These are phyloP conservation scores for Cyclura pinguis DNA, from an alignment of 2,797 vertebrate species.

Conservation along the genomic window DNA sequence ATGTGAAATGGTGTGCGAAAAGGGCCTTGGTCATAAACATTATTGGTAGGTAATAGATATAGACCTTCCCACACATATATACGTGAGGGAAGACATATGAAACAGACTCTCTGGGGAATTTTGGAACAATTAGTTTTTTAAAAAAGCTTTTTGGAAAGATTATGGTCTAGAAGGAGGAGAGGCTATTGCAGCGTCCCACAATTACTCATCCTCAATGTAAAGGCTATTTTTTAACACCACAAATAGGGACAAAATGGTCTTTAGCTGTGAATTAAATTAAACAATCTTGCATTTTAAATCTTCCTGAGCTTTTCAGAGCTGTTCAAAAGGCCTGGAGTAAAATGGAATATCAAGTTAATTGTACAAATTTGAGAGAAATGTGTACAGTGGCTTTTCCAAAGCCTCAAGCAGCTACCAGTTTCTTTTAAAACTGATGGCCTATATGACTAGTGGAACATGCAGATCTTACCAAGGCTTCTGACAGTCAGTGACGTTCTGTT, in stretches of 20 bases:
- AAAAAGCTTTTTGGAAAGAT: too few relatives aligned
- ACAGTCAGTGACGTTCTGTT: constrained; percentile 50
- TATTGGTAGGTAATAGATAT: too few relatives aligned
- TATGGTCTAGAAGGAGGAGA: too few relatives aligned
- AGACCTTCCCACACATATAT: too few relatives aligned
- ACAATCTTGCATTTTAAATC: not conserved
- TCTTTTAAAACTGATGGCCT: not conserved
- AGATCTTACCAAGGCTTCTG: constrained; percentile 77
- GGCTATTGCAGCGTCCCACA: too few relatives aligned
- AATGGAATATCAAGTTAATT: not conserved
- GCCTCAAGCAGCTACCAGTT: not conserved
- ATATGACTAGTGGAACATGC: not conserved
- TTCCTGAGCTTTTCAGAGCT: not conserved
- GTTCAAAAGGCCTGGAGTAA: not conserved
- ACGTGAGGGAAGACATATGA: too few relatives aligned
- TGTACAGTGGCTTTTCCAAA: not conserved
- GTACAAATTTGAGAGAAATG: not conserved
- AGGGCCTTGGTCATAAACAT: too few relatives aligned
- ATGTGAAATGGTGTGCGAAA: too few relatives aligned
- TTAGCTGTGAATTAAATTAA: constrained; percentile 19
- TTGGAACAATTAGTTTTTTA: too few relatives aligned
- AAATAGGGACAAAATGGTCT: not conserved
- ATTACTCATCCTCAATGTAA: not conserved
- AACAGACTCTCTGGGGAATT: too few relatives aligned
- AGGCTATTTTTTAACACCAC: not conserved